Base-by-base conservation (phyloP, 2,888 invertebrate species). In the Oasisia sp. region DNA sequence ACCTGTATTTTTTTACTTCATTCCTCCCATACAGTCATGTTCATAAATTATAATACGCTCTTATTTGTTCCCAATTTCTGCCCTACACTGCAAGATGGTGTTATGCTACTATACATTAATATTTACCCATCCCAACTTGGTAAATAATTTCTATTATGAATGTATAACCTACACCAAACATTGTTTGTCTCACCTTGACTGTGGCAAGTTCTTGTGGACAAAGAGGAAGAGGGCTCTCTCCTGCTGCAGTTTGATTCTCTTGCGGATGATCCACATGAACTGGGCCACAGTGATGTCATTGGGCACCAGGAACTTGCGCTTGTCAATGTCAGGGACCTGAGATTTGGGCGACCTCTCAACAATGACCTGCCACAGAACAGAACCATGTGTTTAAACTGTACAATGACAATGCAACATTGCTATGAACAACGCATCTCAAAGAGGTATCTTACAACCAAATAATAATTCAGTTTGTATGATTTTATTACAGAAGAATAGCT, bases 191-290 rank as follows among this genome's bases (percentile, higher is more conserved):
- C 94, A 97, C 96, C 96, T 96, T 56, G 96, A 96, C 94, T 96
- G 96, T 14, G 97, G 97, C 44, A 97, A 94, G 45, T 96, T 95
- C 94, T 96, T 96, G 27, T 96, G 96, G 19, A 97, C 96, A 95
- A 97, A 97, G 38, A 97, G 94, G 93, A 97, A 97, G 56, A 97
- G 96, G 27, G 97, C 96, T 93, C 96, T 96, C 93, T 96, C 96
- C 56, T 96, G 95, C 7, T 96, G 95, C n/a, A 97, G 94, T 93
- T 96, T 96, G 89, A 97, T 96, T 92, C 97, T 94, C 93, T 96
- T 96, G n/a, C 97, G 94, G 45, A 97, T 96, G 90, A 97, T 97
- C 96, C 96, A 97, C 96, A 97, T 96, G 92, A 97, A 96, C 94
- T 97, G 97, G 44, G 97, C 97, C 32, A 97, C 96, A 92, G 96